A percentile compares a stretch with the other conserved stretches of the same genome.
phyloP scores from a whole-genome alignment of 2,888 invertebrate species.

The Arrhopalites spinosus region DNA sequence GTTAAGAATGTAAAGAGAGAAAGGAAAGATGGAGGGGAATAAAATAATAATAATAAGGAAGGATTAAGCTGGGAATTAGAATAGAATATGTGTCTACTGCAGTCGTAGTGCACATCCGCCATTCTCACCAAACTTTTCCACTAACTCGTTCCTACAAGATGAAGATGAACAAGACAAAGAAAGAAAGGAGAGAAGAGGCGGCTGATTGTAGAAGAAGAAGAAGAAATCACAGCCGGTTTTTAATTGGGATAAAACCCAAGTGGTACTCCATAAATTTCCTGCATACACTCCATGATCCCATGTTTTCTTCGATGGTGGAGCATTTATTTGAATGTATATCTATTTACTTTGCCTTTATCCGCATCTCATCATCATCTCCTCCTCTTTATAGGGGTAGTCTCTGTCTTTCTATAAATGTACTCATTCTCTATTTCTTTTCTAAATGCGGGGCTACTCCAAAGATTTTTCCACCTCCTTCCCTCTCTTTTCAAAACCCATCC shows the following conservation, averaged over 20 bases:
- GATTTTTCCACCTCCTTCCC: background rate
- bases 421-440: background rate
- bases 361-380: background rate
- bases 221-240: constrained; percentile 19
- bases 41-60: background rate
- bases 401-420: too few species aligned
- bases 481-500: constrained; percentile 10
- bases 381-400: too few species aligned
- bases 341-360: background rate
- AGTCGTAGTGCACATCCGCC: background rate
- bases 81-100: too few species aligned
- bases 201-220: background rate
- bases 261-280: constrained; percentile 20
- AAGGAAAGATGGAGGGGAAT: too few species aligned
- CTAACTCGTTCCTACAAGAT: background rate
- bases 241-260: constrained; percentile 22
- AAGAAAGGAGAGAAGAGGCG: background rate
- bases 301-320: background rate
- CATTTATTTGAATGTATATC: background rate
- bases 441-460: background rate
- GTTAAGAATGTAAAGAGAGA: too few species aligned
- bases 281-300: background rate
- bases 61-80: too few species aligned
- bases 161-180: background rate
- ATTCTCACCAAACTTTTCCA: background rate